Evolutionary conservation across 2,797 vertebrate genomes (phyloP).

Genomic region (Salarias fasciatus): DNA sequence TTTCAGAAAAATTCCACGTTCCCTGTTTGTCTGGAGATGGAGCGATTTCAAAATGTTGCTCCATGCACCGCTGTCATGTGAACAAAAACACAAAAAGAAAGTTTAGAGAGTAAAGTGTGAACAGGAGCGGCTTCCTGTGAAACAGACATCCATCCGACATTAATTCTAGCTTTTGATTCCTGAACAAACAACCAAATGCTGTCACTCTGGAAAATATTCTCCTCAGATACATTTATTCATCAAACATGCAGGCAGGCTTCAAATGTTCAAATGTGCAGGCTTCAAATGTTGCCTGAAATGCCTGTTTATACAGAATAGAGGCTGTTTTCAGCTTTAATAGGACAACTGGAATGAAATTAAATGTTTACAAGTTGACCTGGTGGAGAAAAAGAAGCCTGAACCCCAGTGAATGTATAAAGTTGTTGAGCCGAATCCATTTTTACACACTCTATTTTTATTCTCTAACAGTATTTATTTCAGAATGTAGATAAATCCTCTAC

Average conservation of each 20-base stretch:
- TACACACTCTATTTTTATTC: neutral
- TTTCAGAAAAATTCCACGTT: too few relatives aligned
- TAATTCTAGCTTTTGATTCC: slow-evolving; percentile 3
- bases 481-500: neutral
- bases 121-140: neutral
- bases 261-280: neutral
- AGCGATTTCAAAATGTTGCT: too few relatives aligned
- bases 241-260: neutral
- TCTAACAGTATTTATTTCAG: neutral
- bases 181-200: neutral
- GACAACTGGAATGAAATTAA: neutral
- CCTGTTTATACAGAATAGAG: neutral
- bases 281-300: neutral
- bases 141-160: neutral
- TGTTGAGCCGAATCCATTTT: neutral
- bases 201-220: neutral
- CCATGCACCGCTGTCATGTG: too few relatives aligned
- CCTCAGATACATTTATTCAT: neutral
- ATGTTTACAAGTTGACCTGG: neutral
- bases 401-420: too few relatives aligned
- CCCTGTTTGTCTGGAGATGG: too few relatives aligned
- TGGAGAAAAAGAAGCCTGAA: neutral
- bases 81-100: too few relatives aligned
- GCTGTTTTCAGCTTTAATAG: neutral
- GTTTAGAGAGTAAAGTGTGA: too few relatives aligned